phyloP scores from a whole-genome alignment of 92 coral and sea anemone genomes.

The Palythoa grandis region DNA sequence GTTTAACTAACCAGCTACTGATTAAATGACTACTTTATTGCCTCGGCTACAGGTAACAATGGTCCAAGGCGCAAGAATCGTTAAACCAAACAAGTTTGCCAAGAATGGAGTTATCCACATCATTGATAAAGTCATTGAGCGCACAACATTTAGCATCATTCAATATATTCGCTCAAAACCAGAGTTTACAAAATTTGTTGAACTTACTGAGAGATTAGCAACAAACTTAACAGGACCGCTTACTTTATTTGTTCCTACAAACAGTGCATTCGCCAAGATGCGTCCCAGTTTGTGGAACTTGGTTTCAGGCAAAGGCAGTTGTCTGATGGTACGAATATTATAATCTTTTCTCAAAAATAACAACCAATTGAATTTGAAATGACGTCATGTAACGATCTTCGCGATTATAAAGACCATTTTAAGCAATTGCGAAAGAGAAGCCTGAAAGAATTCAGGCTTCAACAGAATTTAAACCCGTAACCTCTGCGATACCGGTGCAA shows the following conservation, averaged over 20 bases:
- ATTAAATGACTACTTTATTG: neutral
- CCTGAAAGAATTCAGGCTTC: no score
- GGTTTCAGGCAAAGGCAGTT: constrained; percentile 20
- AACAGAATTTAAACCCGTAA: no score
- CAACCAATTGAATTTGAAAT: no score
- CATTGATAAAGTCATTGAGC: constrained; percentile 51
- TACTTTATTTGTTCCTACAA: constrained; percentile 47
- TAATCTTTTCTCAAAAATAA: no score
- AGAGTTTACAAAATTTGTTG: constrained; percentile 25
- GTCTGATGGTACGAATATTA: constrained; percentile 36
- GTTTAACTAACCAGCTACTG: no score
- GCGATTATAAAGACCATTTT: no score
- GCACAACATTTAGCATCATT: constrained; percentile 14
- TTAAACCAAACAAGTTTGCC: constrained; percentile 22
- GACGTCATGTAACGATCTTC: no score
- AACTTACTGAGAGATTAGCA: constrained; percentile 13
- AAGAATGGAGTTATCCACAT: constrained; percentile 45
- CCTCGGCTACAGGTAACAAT: constrained; percentile 8
- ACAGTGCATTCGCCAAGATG: constrained; percentile 34
- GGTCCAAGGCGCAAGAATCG: constrained; percentile 25
- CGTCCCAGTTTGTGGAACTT: neutral
- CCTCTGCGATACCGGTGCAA: no score
- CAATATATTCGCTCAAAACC: constrained; percentile 12
- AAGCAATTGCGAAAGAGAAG: no score
- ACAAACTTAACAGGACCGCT: constrained; percentile 40